phyloP scores from a whole-genome alignment of 2,797 vertebrate species.

The Enteromius anoplus region DNA sequence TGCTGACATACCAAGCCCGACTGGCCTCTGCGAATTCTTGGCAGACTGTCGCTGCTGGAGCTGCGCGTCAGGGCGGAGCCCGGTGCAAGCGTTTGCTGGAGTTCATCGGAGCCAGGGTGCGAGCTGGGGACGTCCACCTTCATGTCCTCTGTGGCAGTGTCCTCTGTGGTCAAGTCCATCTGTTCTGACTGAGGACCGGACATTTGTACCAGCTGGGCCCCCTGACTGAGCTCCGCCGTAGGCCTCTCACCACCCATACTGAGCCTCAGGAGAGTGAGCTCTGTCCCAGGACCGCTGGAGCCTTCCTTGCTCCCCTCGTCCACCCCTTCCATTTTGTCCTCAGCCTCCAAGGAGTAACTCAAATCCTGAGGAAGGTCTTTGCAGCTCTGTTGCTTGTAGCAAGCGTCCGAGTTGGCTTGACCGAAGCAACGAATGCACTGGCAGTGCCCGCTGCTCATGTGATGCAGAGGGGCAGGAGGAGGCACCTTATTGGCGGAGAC shows the following conservation, averaged over 20 bases:
- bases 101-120: not conserved
- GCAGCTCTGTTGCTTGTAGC: constrained; percentile 70
- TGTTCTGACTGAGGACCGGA: constrained; percentile 69
- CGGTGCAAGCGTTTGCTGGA: constrained; percentile 65
- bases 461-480: constrained; percentile 57
- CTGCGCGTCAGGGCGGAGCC: constrained; percentile 89
- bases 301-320: constrained; percentile 55
- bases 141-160: constrained; percentile 35
- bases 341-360: constrained; percentile 60
- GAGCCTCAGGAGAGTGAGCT: constrained; percentile 72
- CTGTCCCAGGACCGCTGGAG: constrained; percentile 63
- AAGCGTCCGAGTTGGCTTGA: constrained; percentile 45
- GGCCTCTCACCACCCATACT: constrained; percentile 75
- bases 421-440: constrained; percentile 66
- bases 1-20: constrained; percentile 90
- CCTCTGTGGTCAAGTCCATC: constrained; percentile 47
- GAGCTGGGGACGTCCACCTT: constrained; percentile 59
- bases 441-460: constrained; percentile 67
- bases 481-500: constrained; percentile 49
- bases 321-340: constrained; percentile 63
- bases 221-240: constrained; percentile 73
- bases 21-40: constrained; percentile 84
- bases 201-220: constrained; percentile 80
- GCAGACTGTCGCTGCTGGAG: constrained; percentile 95
- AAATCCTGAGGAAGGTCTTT: constrained; percentile 66